Conservation (phyloP, 2,888 invertebrate genomes). For the Arenicola marina region DNA sequence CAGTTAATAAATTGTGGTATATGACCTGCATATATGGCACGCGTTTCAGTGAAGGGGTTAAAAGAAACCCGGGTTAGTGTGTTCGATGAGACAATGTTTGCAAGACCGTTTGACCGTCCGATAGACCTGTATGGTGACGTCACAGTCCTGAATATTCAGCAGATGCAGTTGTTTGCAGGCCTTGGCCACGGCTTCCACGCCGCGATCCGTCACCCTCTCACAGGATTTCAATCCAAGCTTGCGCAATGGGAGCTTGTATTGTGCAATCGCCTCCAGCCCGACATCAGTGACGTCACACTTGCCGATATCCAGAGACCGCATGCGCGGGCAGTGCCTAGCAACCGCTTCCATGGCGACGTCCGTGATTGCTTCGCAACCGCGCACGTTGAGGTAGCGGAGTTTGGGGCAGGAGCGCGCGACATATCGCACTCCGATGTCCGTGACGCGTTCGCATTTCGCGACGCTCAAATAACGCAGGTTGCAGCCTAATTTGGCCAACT, state of each 20-base stretch:
- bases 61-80: conserved; percentile 94
- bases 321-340: conserved; percentile 81
- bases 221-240: conserved; percentile 88
- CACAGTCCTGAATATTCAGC: conserved; percentile 90
- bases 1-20: too few relatives aligned
- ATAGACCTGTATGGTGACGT: conserved; percentile 86
- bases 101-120: conserved; percentile 90
- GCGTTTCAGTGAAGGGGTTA: too few relatives aligned
- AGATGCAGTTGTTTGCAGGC: conserved; percentile 88
- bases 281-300: conserved; percentile 93
- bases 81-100: conserved; percentile 89
- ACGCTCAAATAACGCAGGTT: conserved; percentile 90
- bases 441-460: conserved; percentile 86
- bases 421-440: conserved; percentile 84
- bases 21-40: too few relatives aligned
- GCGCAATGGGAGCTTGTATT: conserved; percentile 77
- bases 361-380: conserved; percentile 92
- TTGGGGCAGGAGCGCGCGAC: conserved; percentile 86
- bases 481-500: conserved; percentile 82
- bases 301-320: conserved; percentile 86
- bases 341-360: conserved; percentile 87
- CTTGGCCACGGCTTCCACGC: conserved; percentile 85
- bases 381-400: conserved; percentile 81
- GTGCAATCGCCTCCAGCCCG: conserved; percentile 82
- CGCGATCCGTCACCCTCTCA: conserved; percentile 87